Evolutionary conservation across 2,888 invertebrate species (phyloP).

Genomic region (Drosophila subquinaria): DNA sequence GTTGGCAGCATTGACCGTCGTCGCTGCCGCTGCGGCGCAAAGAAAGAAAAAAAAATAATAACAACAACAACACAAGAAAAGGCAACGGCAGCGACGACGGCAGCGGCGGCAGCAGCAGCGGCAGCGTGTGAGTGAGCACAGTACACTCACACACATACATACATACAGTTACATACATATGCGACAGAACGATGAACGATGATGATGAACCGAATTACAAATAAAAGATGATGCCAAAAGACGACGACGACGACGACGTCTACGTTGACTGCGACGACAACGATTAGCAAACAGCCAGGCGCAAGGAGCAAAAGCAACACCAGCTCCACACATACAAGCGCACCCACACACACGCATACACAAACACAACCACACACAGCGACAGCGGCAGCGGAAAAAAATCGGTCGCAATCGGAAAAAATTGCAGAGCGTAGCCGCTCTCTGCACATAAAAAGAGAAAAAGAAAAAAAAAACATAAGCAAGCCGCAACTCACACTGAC

Average conservation of each 20-base stretch:
- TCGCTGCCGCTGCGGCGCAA: conserved; percentile 69
- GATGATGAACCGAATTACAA: conserved; percentile 85
- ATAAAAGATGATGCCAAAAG: conserved; percentile 85
- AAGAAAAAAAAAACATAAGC: conserved; percentile 74
- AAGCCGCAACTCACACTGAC: conserved; percentile 77
- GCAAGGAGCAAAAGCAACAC: conserved; percentile 77
- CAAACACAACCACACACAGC: conserved; percentile 38
- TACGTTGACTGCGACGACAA: conserved; percentile 79
- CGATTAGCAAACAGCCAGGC: conserved; percentile 82
- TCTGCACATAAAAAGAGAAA: conserved; percentile 72
- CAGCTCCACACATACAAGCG: conserved; percentile 37
- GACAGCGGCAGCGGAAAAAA: conserved; percentile 72
- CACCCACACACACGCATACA: conserved; percentile 56
- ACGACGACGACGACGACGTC: conserved; percentile 77
- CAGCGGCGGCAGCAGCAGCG: conserved; percentile 22
- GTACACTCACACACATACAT: conserved; percentile 43
- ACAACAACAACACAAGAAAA: conserved; percentile 62
- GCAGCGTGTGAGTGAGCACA: conserved; percentile 63
- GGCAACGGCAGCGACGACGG: conserved; percentile 43
- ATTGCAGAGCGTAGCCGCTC: conserved; percentile 81
- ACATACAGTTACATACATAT: conserved; percentile 64
- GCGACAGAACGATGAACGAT: conserved; percentile 84
- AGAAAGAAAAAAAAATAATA: conserved; percentile 55
- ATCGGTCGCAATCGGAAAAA: conserved; percentile 82
- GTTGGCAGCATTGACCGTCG: conserved; percentile 80